Evolutionary conservation across 2,888 invertebrate species (phyloP), one percentile per base, ranked within the genome.

Genomic region (Caenorhabditis wallacei): DNA sequence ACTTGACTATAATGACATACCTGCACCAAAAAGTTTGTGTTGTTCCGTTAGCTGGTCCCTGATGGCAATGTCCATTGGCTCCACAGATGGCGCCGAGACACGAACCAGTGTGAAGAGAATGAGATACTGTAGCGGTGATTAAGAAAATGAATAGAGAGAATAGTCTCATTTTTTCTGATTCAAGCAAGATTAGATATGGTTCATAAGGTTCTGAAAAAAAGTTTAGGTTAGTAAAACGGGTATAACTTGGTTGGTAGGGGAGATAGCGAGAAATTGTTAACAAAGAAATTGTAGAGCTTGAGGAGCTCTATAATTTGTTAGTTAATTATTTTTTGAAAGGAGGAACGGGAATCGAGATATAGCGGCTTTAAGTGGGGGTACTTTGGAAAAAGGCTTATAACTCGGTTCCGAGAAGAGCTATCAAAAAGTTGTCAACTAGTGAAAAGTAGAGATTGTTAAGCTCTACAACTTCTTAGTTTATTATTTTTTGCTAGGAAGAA

Each of bases 21-120:
- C 82, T 76, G 78, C 82, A 82, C 82, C 82, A 82, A 72, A 51
- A 78, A 1, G 81, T 63, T 3, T 35, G 20, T 7, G 35, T n/a
- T n/a, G n/a, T 68, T 54, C 54, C 68, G 24, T 37, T 59, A 16
- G 10, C 8, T 22, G 82, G 82, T 61, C 76, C 82, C 3, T n/a
- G 5, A 22, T 71, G 56, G 37, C 82, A 82, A 4, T 54, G 13
- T 20, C 76, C 82, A 54, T 78, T 26, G 2, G 1, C 5, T 16
- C 76, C 76, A 18, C 82, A 82, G 1, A 61, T 43, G 5, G 20
- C 30, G 18, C 61, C 76, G 16, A 26, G 26, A 22, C 76, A 76
- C 1, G 30, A 53, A 13, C 76, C 76, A n/a, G 11, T 22, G 8
- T 37, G 56, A 18, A 74, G 64, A 51, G 70, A 48, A n/a, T n/a